A percentile compares a stretch with the other conserved stretches of the same genome.
phyloP scores from a whole-genome alignment of 2,113 vertebrate species.

The Chamaetylas fuelleborni region DNA sequence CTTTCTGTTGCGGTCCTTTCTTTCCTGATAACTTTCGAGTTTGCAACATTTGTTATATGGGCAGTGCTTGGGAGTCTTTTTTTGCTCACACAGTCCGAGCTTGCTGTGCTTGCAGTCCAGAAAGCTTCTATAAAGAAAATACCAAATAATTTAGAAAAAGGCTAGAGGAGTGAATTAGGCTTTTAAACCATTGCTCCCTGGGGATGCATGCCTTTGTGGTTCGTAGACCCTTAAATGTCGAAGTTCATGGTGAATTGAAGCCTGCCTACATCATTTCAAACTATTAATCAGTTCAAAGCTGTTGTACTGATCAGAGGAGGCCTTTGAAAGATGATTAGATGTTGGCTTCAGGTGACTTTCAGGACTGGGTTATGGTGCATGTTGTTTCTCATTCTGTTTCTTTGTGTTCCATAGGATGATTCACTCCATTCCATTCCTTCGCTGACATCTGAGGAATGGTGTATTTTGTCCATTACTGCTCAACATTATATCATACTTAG shows the following conservation, averaged over 20 bases:
- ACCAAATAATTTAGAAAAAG: not conserved
- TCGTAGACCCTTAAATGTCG: not conserved
- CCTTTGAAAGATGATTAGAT: not conserved
- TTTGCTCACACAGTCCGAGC: not conserved
- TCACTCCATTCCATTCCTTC: not conserved
- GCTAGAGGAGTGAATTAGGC: not conserved
- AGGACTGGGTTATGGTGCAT: not conserved
- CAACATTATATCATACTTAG: not conserved
- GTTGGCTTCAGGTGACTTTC: not conserved
- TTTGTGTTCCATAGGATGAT: not conserved
- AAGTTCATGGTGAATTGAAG: not conserved
- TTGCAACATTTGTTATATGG: not conserved
- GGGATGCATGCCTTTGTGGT: not conserved
- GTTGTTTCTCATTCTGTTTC: not conserved
- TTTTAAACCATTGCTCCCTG: not conserved
- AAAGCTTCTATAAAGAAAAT: not conserved
- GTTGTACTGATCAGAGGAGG: not conserved
- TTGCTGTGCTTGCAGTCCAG: not conserved
- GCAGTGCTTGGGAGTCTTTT: not conserved
- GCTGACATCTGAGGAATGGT: not conserved
- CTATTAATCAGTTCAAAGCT: not conserved
- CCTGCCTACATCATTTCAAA: not conserved
- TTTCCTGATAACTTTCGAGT: not conserved
- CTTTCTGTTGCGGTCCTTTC: not conserved
- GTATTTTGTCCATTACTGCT: not conserved